phyloP scores from a whole-genome alignment of 2,113 vertebrate species.

The Catagonus wagneri region DNA sequence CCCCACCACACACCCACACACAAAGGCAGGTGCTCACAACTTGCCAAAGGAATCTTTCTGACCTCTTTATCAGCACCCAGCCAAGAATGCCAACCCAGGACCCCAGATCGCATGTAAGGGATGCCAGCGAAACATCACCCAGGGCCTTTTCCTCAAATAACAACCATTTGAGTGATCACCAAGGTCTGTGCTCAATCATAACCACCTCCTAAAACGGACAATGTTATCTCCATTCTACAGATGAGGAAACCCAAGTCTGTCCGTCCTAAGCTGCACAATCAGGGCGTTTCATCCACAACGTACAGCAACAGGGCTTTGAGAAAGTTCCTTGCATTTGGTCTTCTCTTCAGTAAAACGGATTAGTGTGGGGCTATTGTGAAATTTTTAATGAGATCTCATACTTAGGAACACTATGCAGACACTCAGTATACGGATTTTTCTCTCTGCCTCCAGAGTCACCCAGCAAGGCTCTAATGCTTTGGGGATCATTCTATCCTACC shows the following conservation, averaged over 20 bases:
- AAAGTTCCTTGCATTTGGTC: conserved; percentile 20
- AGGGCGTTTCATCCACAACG: background rate
- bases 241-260: conserved; percentile 39
- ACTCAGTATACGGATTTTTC: conserved; percentile 39
- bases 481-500: background rate
- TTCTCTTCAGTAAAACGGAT: conserved; percentile 42
- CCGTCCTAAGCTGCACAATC: background rate
- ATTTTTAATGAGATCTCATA: conserved; percentile 50
- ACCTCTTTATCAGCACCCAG: conserved; percentile 51
- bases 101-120: background rate
- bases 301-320: conserved; percentile 51
- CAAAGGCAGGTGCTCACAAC: conserved; percentile 71
- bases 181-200: conserved; percentile 53
- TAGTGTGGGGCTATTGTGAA: background rate
- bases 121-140: background rate
- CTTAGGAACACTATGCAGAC: conserved; percentile 58
- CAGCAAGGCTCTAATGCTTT: conserved; percentile 57
- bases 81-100: conserved; percentile 51
- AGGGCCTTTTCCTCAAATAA: conserved; percentile 38
- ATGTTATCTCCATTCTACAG: background rate
- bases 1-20: conserved; percentile 66
- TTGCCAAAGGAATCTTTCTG: conserved; percentile 66
- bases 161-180: background rate
- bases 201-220: conserved; percentile 27
- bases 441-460: conserved; percentile 24